phyloP scores from a whole-genome alignment of 2,888 invertebrate genomes.

The Caenorhabditis sp. region DNA sequence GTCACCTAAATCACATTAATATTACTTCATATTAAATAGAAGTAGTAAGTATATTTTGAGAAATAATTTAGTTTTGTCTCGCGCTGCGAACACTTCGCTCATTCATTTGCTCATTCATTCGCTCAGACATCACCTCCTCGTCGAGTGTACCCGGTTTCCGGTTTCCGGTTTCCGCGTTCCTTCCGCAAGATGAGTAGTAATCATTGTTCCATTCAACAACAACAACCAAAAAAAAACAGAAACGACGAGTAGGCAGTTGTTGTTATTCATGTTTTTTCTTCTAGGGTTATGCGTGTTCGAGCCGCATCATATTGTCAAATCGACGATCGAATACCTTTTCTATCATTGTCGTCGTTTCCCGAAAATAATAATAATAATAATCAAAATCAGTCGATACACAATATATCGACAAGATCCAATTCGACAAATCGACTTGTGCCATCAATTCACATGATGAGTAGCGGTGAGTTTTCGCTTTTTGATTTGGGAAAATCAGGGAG shows the following conservation, averaged over 20 bases:
- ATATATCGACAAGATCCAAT: conserved; percentile 3
- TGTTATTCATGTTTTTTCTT: neutral
- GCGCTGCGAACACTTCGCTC: too few species aligned
- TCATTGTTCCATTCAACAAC: neutral
- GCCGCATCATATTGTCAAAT: conserved; percentile 53
- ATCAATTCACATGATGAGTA: neutral
- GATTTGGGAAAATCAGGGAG: neutral
- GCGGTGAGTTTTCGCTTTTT: conserved; percentile 17
- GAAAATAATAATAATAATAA: conserved; percentile 6
- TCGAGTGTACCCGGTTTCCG: too few species aligned
- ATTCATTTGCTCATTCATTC: too few species aligned
- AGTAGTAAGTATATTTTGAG: too few species aligned
- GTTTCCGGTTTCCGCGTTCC: too few species aligned
- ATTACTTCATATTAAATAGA: too few species aligned
- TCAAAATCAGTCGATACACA: conserved; percentile 10
- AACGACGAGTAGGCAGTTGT: neutral
- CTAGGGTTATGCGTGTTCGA: conserved; percentile 37
- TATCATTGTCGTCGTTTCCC: too few species aligned
- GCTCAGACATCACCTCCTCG: too few species aligned
- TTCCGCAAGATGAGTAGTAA: too few species aligned
- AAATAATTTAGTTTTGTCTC: too few species aligned
- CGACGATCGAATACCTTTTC: conserved; percentile 40
- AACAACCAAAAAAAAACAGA: too few species aligned
- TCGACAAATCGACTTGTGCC: neutral
- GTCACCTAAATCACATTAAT: too few species aligned